These are phyloP conservation scores for Misgurnus anguillicaudatus DNA, from an alignment of 2,113 vertebrate genomes.

Conservation along the genomic window DNA sequence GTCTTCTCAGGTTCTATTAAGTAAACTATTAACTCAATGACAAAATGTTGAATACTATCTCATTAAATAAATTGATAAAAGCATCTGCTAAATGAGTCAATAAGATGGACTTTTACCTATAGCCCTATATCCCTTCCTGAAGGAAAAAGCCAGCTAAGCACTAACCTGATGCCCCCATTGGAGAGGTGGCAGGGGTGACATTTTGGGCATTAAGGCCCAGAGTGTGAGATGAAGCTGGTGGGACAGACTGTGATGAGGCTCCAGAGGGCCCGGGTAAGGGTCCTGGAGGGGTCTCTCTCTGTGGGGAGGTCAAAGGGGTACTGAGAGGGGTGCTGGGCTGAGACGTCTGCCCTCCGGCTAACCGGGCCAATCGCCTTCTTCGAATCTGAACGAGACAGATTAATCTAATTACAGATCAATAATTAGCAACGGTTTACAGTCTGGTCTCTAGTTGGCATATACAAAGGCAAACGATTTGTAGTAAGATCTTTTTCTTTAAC, in stretches of 20 bases:
- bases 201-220: conserved; percentile 88
- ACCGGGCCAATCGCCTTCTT: conserved; percentile 89
- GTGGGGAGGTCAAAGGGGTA: conserved; percentile 90
- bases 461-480: neutral
- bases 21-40: too few species aligned
- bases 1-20: too few species aligned
- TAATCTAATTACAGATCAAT: conserved; percentile 12
- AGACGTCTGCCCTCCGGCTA: conserved; percentile 91
- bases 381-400: conserved; percentile 79
- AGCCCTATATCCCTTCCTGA: neutral
- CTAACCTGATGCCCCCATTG: conserved; percentile 92
- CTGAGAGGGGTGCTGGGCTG: conserved; percentile 91
- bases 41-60: too few species aligned
- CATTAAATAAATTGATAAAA: too few species aligned
- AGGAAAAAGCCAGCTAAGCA: neutral
- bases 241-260: conserved; percentile 73
- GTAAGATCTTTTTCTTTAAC: neutral
- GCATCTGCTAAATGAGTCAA: neutral
- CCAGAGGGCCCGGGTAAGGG: conserved; percentile 83
- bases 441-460: neutral
- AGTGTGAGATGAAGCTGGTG: conserved; percentile 84
- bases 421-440: neutral
- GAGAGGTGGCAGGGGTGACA: conserved; percentile 96
- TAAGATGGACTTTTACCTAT: neutral
- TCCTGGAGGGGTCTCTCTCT: conserved; percentile 93